A percentile compares a stretch with the other conserved stretches of the same genome.
Evolutionary conservation across 2,797 vertebrate species (phyloP).

Genomic region (Galagoides demidoff): DNA sequence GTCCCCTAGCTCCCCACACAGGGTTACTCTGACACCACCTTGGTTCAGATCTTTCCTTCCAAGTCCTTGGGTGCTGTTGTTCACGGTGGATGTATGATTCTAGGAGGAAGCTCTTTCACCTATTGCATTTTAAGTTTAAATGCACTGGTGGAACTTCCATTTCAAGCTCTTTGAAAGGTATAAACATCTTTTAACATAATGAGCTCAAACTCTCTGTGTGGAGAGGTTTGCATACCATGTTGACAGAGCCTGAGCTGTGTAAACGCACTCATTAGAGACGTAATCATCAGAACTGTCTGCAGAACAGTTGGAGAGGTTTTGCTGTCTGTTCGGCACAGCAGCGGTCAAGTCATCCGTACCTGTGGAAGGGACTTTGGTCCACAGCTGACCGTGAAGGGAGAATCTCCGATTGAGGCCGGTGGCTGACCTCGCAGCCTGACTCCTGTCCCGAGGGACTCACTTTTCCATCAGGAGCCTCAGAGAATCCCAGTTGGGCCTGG

Average conservation of each 20-base stretch:
- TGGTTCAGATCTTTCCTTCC: conserved; percentile 56
- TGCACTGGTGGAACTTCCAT: conserved; percentile 38
- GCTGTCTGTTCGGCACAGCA: background rate
- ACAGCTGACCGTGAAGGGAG: background rate
- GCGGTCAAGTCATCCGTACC: background rate
- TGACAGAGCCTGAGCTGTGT: background rate
- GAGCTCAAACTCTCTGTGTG: background rate
- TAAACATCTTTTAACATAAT: conserved; percentile 45
- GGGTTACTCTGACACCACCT: conserved; percentile 61
- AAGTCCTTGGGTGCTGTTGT: background rate
- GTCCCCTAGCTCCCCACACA: background rate
- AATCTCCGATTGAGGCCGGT: background rate
- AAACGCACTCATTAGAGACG: background rate
- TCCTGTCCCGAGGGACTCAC: background rate
- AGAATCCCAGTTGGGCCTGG: background rate
- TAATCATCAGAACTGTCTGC: background rate
- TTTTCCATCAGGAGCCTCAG: background rate
- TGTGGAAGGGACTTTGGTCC: background rate
- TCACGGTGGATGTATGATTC: conserved; percentile 53
- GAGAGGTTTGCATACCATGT: background rate
- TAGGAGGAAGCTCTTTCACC: conserved; percentile 49
- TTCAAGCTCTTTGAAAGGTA: conserved; percentile 52
- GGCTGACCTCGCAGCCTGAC: background rate
- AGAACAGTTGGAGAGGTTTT: background rate
- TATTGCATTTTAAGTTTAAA: conserved; percentile 29